Base-by-base conservation (phyloP, 92 coral and sea anemone genomes). In the Epizoanthus fatuus region DNA sequence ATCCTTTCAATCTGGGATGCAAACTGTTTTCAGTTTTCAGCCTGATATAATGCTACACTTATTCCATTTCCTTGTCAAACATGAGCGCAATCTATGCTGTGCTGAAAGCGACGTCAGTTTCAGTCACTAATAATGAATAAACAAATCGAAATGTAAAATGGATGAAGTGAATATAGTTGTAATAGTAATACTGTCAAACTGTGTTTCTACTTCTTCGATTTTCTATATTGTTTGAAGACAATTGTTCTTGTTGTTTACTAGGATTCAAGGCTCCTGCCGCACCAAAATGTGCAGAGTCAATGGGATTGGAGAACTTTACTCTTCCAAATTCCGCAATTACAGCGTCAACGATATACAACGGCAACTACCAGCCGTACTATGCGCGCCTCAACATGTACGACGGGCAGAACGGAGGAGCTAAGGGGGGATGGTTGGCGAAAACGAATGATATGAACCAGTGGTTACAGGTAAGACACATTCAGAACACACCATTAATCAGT, bases 231-330 rank as follows among this genome's bases (percentile, higher is more conserved):
- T 9, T 22, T 6, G 3, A 52, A 73, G 4, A 12, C 2, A 49
- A 19, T 11, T 13, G 9, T 0, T 35, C n/a, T 16, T 2, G 0
- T 29, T 35, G n/a, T 75, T 16, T 55, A 0, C 29, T 57, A 76
- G 81, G 81, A 16, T 76, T 76, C 40, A 19, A 38, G 16, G 19
- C 47, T 40, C 81, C 81, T 9, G 8, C 54, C 7, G 38, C 66
- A 38, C 68, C 19, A n/a, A 59, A 39, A 39, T 76, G 81, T 9
- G 4, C 69, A 3, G 32, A 25, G 40, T 54, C 81, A 4, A 58
- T 76, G 81, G 81, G 81, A 58, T 57, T 76, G n/a, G 81, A 76
- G 35, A 76, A 76, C 8, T 76, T 58, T 12, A 76, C 69, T 16
- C 52, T 76, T 37, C 81, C 81, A 58, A 39, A 76, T 17, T 35